A percentile compares a stretch with the other conserved stretches of the same genome.
phyloP scores from a whole-genome alignment of 2,888 invertebrate species.

The Enchytraeus crypticus region DNA sequence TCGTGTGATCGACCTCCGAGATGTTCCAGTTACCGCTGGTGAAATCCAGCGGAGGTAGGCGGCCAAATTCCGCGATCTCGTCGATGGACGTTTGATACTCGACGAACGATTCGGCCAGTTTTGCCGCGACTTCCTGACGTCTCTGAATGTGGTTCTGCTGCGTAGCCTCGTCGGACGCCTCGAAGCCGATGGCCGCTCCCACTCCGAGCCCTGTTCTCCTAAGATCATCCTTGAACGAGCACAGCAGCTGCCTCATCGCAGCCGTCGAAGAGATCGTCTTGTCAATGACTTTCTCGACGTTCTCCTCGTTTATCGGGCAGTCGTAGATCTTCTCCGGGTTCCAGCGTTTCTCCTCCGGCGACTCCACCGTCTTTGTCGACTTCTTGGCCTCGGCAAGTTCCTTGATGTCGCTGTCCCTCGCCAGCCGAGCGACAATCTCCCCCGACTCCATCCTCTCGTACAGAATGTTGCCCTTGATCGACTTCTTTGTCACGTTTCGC shows the following conservation, averaged over 20 bases:
- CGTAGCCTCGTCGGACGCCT: background rate
- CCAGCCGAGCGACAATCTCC: slow-evolving; percentile 4
- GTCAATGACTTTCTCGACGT: slow-evolving; percentile 10
- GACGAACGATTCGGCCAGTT: slow-evolving; percentile 8
- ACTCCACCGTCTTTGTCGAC: background rate
- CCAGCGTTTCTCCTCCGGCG: background rate
- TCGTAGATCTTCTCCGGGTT: background rate
- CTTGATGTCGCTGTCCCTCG: background rate
- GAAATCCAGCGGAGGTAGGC: background rate
- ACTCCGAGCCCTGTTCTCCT: slow-evolving; percentile 5
- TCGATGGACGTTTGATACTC: slow-evolving; percentile 14
- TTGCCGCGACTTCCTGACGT: slow-evolving; percentile 10
- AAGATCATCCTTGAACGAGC: slow-evolving; percentile 12
- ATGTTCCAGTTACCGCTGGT: background rate
- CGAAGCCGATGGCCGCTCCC: background rate
- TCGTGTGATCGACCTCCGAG: background rate
- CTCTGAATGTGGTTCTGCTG: slow-evolving; percentile 7
- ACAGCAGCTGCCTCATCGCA: slow-evolving; percentile 5
- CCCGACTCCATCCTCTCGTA: slow-evolving; percentile 8
- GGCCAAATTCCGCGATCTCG: slow-evolving; percentile 6
- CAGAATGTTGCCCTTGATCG: slow-evolving; percentile 8
- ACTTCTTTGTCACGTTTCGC: background rate
- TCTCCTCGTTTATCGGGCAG: slow-evolving; percentile 13
- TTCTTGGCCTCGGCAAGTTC: background rate
- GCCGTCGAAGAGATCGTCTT: slow-evolving; percentile 1